A percentile compares a stretch with the other conserved stretches of the same genome.
Evolutionary conservation across 2,113 vertebrate genomes (phyloP).

Genomic region (Nesogale talazaci): DNA sequence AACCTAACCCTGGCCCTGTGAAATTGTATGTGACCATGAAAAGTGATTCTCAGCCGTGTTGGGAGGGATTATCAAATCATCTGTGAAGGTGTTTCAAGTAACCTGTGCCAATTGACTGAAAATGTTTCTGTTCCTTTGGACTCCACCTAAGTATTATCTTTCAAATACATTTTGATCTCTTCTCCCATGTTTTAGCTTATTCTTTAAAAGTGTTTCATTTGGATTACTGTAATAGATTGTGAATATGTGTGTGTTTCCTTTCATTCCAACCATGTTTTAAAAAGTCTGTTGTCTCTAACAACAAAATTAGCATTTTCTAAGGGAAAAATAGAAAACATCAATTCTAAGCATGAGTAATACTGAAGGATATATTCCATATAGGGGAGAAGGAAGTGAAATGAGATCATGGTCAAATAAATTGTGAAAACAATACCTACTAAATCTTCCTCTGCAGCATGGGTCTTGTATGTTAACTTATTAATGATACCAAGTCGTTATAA

Average conservation of each 20-base stretch:
- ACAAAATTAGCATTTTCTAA: background rate
- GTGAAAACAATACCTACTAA: background rate
- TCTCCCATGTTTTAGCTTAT: background rate
- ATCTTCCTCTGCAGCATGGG: background rate
- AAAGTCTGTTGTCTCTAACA: background rate
- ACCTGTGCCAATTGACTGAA: background rate
- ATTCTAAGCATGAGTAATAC: background rate
- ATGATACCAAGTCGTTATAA: background rate
- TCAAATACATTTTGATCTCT: background rate
- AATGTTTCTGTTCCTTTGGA: background rate
- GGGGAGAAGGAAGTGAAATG: background rate
- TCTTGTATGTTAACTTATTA: constrained; percentile 10
- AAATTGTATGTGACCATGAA: background rate
- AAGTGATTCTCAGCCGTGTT: background rate
- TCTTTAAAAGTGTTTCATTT: background rate
- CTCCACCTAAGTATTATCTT: background rate
- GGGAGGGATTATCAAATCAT: constrained; percentile 20
- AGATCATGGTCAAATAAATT: background rate
- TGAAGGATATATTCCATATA: background rate
- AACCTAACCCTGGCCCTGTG: constrained; percentile 3
- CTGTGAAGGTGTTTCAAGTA: constrained; percentile 33
- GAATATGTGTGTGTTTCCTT: background rate
- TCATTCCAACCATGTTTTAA: background rate
- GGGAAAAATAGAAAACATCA: background rate
- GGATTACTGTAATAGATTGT: background rate